Evolutionary conservation across 2,113 vertebrate species (phyloP), one percentile per base, ranked within the genome.

Genomic region (Morone chrysops): DNA sequence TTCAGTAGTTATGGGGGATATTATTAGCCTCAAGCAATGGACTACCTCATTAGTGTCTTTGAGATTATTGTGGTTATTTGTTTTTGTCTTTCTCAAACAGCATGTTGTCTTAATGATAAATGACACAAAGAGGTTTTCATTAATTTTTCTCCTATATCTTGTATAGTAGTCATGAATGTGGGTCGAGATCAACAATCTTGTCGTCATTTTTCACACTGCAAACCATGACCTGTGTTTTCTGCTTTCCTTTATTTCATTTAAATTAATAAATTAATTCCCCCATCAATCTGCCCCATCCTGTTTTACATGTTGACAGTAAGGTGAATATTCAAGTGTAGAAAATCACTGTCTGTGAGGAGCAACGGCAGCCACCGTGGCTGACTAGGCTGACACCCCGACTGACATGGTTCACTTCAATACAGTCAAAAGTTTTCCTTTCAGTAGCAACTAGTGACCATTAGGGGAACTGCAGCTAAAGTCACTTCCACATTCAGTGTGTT

Each of bases 21-120:
- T 43, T 25, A 25, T 59, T 43, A 16, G 22, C 73, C 71, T 75
- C 10, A 20, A 53, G 66, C 43, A 3, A 56, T 41, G 53, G 36
- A n/a, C 53, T 69, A 45, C 62, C 54, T 83, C 77, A 76, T 85
- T 81, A 76, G 54, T 53, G 60, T 81, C 61, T 54, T 5, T 22
- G 45, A 81, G 69, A 83, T 87, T 60, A 77, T 78, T 45, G 14
- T 50, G 56, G 54, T 75, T 88, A 63, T 84, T 90, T 78, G 66
- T 83, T 80, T 81, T 65, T 84, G 43, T 77, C 68, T 53, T 43
- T 60, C 43, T 31, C 5, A 22, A 65, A 62, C 68, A 76, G 51
- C 36, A 8, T 45, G 67, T 65, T 78, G 65, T 72, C 80, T 36
- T 41, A 13, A 59, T 65, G 60, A 86, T 59, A 31, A 74, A 86